Conservation (phyloP, 2,797 vertebrate genomes). For the Sebastes alutus region DNA sequence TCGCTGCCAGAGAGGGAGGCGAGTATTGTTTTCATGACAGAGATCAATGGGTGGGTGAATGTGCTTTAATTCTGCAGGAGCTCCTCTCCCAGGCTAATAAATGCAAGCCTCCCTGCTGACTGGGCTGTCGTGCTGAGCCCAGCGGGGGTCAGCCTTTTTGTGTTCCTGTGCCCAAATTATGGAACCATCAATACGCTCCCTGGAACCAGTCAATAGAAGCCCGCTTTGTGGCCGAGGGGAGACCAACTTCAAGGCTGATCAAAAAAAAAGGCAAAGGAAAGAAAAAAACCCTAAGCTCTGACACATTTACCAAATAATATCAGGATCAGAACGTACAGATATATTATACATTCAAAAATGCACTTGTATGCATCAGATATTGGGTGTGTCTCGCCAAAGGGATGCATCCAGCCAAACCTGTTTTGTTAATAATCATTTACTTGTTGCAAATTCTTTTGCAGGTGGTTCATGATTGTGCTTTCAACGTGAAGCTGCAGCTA, state of each 20-base stretch:
- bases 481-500: not conserved
- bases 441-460: constrained; percentile 22
- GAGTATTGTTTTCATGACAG: constrained; percentile 86
- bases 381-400: constrained; percentile 8
- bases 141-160: constrained; percentile 86
- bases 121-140: constrained; percentile 86
- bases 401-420: constrained; percentile 15
- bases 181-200: constrained; percentile 88
- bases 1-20: constrained; percentile 80
- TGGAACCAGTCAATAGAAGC: constrained; percentile 87
- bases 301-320: constrained; percentile 76
- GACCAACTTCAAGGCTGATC: constrained; percentile 85
- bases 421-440: constrained; percentile 30
- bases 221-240: constrained; percentile 83
- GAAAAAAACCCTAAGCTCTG: constrained; percentile 57
- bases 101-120: constrained; percentile 88
- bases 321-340: constrained; percentile 49
- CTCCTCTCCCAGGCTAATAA: constrained; percentile 89
- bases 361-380: constrained; percentile 29
- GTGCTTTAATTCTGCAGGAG: constrained; percentile 86
- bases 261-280: constrained; percentile 42
- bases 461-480: not conserved
- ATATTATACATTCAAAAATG: constrained; percentile 41
- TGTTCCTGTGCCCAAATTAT: constrained; percentile 89
- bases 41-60: constrained; percentile 88